Percentiles rank a stretch among this genome's conserved stretches.
phyloP scores from a whole-genome alignment of 1,140 invertebrate genomes.

The Drosophila saltans region DNA sequence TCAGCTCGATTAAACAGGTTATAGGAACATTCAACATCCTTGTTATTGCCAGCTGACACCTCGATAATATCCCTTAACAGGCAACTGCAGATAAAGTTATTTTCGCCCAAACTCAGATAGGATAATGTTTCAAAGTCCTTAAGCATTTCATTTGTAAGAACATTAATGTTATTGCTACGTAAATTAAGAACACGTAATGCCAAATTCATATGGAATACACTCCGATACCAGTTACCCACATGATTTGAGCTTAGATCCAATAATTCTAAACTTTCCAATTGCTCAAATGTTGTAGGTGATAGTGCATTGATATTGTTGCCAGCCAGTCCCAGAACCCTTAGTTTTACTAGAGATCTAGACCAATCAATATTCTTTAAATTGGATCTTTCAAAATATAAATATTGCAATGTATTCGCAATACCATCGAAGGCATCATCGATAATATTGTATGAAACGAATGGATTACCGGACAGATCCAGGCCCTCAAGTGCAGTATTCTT shows the following conservation, averaged over 20 bases:
- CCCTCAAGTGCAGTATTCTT: slow-evolving; percentile 82
- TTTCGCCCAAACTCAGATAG: slow-evolving; percentile 83
- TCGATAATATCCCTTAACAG: slow-evolving; percentile 83
- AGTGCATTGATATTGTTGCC: slow-evolving; percentile 84
- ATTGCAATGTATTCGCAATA: slow-evolving; percentile 82
- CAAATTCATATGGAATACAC: slow-evolving; percentile 77
- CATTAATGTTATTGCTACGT: slow-evolving; percentile 84
- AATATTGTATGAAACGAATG: slow-evolving; percentile 69
- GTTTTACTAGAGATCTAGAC: slow-evolving; percentile 75
- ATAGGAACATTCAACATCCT: slow-evolving; percentile 58
- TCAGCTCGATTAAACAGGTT: slow-evolving; percentile 20
- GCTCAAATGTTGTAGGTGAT: slow-evolving; percentile 45
- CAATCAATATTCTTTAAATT: slow-evolving; percentile 79
- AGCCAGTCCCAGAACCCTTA: slow-evolving; percentile 83
- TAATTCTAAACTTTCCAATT: slow-evolving; percentile 82
- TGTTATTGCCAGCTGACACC: slow-evolving; percentile 72
- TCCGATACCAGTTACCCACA: slow-evolving; percentile 84
- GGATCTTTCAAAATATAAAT: slow-evolving; percentile 83
- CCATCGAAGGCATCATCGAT: slow-evolving; percentile 75
- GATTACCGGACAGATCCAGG: slow-evolving; percentile 85
- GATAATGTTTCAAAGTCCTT: slow-evolving; percentile 78
- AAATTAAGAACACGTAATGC: slow-evolving; percentile 83
- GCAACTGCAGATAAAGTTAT: slow-evolving; percentile 85
- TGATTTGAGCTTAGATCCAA: slow-evolving; percentile 84
- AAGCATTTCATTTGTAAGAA: slow-evolving; percentile 84